Conservation (phyloP, 1,140 invertebrate species). For the Cydia fagiglandana region DNA sequence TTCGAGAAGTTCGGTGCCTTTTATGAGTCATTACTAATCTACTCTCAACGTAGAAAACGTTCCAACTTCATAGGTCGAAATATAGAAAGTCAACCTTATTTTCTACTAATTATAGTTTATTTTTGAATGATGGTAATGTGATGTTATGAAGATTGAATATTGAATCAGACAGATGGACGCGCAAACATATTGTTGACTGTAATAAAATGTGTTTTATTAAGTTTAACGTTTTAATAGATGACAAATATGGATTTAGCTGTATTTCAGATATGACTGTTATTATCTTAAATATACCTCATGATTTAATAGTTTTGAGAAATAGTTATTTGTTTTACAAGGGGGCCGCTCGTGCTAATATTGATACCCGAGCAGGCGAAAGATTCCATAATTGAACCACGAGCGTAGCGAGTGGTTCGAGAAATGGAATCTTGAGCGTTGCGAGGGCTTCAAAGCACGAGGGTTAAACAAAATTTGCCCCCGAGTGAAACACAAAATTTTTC, state of each 20-base stretch:
- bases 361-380: too few species aligned
- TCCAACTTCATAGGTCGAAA: neutral
- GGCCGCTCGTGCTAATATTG: too few species aligned
- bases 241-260: constrained; percentile 4
- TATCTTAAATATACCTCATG: neutral
- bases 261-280: constrained; percentile 6
- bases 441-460: too few species aligned
- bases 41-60: neutral
- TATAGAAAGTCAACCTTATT: neutral
- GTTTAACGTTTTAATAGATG: constrained; percentile 19
- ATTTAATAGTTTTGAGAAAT: neutral
- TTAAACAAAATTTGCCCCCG: too few species aligned
- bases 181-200: constrained; percentile 49
- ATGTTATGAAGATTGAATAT: neutral
- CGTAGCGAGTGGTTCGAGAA: too few species aligned
- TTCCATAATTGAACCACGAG: too few species aligned
- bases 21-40: constrained; percentile 55
- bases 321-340: too few species aligned
- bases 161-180: constrained; percentile 39
- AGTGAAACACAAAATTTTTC: too few species aligned
- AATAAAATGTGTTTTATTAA: constrained; percentile 49
- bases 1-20: constrained; percentile 44
- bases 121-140: neutral
- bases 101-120: neutral
- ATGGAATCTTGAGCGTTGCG: too few species aligned